phyloP scores from a whole-genome alignment of 2,888 invertebrate species.

The Cheilosia vulpina region DNA sequence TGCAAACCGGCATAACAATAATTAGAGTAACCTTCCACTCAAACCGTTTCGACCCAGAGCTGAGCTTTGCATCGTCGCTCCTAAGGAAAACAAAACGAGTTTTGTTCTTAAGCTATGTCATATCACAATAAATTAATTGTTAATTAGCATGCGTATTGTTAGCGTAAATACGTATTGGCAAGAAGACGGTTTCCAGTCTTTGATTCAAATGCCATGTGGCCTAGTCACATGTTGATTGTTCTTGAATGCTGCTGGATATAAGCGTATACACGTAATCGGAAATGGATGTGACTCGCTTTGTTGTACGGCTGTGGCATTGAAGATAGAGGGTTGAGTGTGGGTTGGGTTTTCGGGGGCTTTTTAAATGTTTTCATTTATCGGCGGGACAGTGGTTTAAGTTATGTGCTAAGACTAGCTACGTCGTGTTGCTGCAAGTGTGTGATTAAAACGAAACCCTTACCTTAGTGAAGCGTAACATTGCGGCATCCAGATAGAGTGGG shows the following conservation, averaged over 20 bases:
- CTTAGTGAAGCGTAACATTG: slow-evolving; percentile 44
- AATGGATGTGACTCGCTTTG: slow-evolving; percentile 49
- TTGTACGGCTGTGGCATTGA: slow-evolving; percentile 37
- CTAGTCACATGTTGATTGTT: slow-evolving; percentile 40
- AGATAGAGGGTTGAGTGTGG: slow-evolving; percentile 33
- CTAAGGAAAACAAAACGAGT: slow-evolving; percentile 4
- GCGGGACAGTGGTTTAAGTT: slow-evolving; percentile 38
- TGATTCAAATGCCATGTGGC: slow-evolving; percentile 3
- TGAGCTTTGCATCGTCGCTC: background rate
- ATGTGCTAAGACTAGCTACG: slow-evolving; percentile 39
- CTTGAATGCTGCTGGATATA: slow-evolving; percentile 21
- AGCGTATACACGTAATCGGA: slow-evolving; percentile 37
- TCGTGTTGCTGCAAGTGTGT: slow-evolving; percentile 25
- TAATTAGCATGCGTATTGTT: slow-evolving; percentile 29
- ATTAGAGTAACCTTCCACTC: slow-evolving; percentile 8
- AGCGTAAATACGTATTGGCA: slow-evolving; percentile 11
- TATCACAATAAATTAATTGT: slow-evolving; percentile 12
- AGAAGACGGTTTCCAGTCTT: background rate
- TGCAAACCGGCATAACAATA: background rate
- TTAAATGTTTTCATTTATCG: slow-evolving; percentile 13
- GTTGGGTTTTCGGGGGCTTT: slow-evolving; percentile 27
- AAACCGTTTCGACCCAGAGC: background rate
- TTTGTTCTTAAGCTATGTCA: slow-evolving; percentile 1
- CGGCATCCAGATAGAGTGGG: background rate
- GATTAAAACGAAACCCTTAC: slow-evolving; percentile 50